These are phyloP conservation scores for Sabellastarte sp. DNA, from an alignment of 2,888 invertebrate species.

Conservation along the genomic window DNA sequence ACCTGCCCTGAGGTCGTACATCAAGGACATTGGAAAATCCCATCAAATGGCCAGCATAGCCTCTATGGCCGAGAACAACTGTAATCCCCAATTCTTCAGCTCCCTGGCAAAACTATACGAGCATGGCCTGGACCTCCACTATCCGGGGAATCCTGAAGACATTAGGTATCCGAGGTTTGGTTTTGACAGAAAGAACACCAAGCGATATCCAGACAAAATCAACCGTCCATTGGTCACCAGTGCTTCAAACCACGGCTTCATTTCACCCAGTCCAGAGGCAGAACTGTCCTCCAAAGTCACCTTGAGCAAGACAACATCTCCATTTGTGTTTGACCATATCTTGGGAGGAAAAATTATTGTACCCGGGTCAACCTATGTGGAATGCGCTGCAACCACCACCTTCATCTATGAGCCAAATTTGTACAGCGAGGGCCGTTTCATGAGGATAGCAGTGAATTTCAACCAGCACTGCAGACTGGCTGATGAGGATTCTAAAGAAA, in stretches of 20 bases:
- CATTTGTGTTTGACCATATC: slow-evolving; percentile 34
- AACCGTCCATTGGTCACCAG: background rate
- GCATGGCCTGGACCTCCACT: background rate
- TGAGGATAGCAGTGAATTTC: too few relatives aligned
- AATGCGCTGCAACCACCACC: too few relatives aligned
- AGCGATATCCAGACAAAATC: background rate
- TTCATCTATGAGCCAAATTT: too few relatives aligned
- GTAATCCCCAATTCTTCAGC: background rate
- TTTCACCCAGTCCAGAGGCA: too few relatives aligned
- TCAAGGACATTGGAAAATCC: slow-evolving; percentile 24
- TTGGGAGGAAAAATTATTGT: slow-evolving; percentile 29
- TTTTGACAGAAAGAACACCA: background rate
- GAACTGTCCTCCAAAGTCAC: background rate
- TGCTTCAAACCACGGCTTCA: background rate
- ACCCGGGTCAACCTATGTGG: slow-evolving; percentile 34
- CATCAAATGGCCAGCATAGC: slow-evolving; percentile 1
- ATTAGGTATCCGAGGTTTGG: background rate
- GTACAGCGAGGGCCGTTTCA: too few relatives aligned
- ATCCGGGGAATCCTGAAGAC: background rate
- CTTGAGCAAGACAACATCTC: slow-evolving; percentile 15
- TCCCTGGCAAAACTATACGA: background rate
- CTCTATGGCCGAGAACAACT: background rate
- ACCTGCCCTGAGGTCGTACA: slow-evolving; percentile 33
- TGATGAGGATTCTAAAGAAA: too few relatives aligned
- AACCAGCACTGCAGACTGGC: too few relatives aligned